A percentile compares a stretch with the other conserved stretches of the same genome.
phyloP scores from a whole-genome alignment of 2,888 invertebrate genomes.

The Cephus pygmeus region DNA sequence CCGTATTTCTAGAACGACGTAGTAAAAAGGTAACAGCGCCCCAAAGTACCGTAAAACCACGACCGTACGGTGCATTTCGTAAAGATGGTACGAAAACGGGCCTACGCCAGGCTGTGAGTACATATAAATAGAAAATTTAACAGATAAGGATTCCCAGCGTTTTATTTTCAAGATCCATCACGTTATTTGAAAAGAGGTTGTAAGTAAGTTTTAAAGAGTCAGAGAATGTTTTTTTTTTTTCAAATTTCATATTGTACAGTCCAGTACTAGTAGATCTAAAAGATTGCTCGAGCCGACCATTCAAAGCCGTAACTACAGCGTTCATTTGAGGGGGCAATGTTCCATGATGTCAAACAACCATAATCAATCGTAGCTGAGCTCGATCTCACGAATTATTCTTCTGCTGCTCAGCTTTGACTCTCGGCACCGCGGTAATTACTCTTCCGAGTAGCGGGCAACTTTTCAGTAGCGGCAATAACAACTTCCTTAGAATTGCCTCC shows the following conservation, averaged over 20 bases:
- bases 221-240: background rate
- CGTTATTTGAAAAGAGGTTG: background rate
- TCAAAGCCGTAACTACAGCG: background rate
- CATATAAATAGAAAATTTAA: background rate
- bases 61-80: conserved; percentile 62
- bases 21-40: conserved; percentile 65
- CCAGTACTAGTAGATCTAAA: background rate
- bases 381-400: conserved; percentile 8
- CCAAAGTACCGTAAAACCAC: conserved; percentile 64
- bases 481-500: conserved; percentile 45
- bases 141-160: background rate
- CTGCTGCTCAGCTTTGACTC: conserved; percentile 5
- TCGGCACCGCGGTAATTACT: conserved; percentile 23
- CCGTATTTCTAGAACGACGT: conserved; percentile 56
- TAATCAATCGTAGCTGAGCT: background rate
- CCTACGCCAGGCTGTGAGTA: conserved; percentile 5
- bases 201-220: background rate
- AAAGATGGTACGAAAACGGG: conserved; percentile 51
- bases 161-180: background rate
- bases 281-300: background rate
- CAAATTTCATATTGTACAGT: background rate
- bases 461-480: conserved; percentile 23
- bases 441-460: conserved; percentile 15
- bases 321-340: background rate
- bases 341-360: background rate